phyloP scores from a whole-genome alignment of 1,140 invertebrate genomes.

The Anthonomus grandis region DNA sequence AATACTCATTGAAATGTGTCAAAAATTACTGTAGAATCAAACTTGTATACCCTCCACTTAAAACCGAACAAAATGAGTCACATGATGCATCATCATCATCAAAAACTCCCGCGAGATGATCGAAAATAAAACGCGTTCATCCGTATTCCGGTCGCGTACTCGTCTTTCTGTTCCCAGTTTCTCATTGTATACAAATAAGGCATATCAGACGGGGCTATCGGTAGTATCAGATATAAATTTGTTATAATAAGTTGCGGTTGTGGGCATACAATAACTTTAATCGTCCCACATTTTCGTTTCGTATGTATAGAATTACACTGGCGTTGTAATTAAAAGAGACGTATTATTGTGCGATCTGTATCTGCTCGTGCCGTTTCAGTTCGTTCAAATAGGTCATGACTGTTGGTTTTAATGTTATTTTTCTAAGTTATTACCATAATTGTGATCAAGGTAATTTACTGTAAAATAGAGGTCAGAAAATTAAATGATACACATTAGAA shows the following conservation, averaged over 20 bases:
- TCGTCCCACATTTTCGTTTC: conserved; percentile 11
- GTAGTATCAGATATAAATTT: conserved; percentile 22
- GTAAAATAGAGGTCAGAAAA: too few species aligned
- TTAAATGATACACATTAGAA: too few species aligned
- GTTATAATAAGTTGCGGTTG: conserved; percentile 22
- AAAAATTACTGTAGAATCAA: background rate
- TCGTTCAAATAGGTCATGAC: too few species aligned
- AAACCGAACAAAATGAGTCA: background rate
- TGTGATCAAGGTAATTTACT: too few species aligned
- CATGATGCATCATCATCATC: background rate
- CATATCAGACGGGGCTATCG: conserved; percentile 18
- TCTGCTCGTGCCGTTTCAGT: too few species aligned
- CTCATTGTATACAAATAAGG: conserved; percentile 22
- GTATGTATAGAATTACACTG: conserved; percentile 13
- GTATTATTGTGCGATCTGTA: background rate
- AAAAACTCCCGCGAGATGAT: background rate
- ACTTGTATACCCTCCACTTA: background rate
- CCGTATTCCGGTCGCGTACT: conserved; percentile 18
- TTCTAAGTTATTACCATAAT: too few species aligned
- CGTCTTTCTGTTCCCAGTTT: conserved; percentile 1
- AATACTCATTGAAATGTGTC: background rate
- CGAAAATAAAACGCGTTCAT: too few species aligned
- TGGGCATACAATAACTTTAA: conserved; percentile 23
- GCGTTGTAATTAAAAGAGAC: conserved; percentile 14
- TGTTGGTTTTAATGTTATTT: too few species aligned